Evolutionary conservation across 2,113 vertebrate species (phyloP), one percentile per base, ranked within the genome.

Genomic region (Pangasianodon gigas): DNA sequence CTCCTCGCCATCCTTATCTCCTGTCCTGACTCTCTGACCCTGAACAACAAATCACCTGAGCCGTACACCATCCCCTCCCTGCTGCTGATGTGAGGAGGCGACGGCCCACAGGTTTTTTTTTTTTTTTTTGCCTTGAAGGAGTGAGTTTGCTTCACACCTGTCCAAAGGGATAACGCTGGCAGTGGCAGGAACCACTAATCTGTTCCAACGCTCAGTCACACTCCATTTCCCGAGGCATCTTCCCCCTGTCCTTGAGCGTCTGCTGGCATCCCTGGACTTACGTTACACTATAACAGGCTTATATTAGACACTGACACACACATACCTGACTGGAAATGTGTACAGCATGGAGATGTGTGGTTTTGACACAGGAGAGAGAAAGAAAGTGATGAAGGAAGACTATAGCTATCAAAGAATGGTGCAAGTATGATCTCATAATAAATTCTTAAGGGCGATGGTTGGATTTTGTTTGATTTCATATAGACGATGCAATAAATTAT

Each of bases 201-300:
- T 95, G 94, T 94, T 95, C 94, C 94, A 94, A 95, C 93, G 87
- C 95, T 95, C 94, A 93, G 95, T 96, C 95, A 94, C 94, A 94
- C 94, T 94, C 93, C 87, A 95, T 94, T 89, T 90, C 95, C 91
- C 79, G 91, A 91, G 93, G 92, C 92, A 84, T 93, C 91, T 92
- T 83, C 24, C 58, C 56, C 92, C 92, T 93, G 95, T 95, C 95
- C 95, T 96, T 95, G 94, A 94, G 93, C 93, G 92, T 94, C 90
- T 93, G 93, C 89, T 93, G 91, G 93, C 93, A 92, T 92, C 91
- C 93, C 93, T 89, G 90, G 87, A 87, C 74, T 91, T 71, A 56
- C 56, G 65, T 86, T 75, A 84, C 71, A 52, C 46, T 51, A 29
- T 62, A 80, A 7, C 91, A 92, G 94, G 69, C 81, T 80, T 80